Evolutionary conservation across 2,888 invertebrate genomes (phyloP).

Genomic region (Omphaloscelis lunosa): DNA sequence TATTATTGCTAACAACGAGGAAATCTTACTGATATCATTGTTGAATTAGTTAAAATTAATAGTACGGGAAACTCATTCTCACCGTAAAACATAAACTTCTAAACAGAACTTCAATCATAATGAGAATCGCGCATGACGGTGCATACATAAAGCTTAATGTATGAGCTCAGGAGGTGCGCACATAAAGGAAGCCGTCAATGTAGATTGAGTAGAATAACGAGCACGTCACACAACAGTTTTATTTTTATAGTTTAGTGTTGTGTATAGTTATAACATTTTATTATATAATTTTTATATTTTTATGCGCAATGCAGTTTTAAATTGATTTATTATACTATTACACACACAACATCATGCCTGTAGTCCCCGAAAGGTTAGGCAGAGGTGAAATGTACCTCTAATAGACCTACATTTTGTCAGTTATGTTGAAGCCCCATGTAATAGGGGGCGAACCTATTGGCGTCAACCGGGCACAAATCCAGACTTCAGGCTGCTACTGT

Average conservation of each 20-base stretch:
- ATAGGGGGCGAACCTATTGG: not conserved
- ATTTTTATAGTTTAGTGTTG: slow-evolving; percentile 22
- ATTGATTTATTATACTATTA: not conserved
- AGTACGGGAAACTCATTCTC: not conserved
- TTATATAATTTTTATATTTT: not conserved
- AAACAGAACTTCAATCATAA: not conserved
- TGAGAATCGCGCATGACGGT: not conserved
- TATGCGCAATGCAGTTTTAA: not conserved
- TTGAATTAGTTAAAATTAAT: not conserved
- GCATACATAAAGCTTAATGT: slow-evolving; percentile 19
- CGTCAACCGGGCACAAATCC: not conserved
- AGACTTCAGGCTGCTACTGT: not conserved
- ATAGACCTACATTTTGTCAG: not conserved
- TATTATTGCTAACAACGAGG: not conserved
- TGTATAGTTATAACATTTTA: slow-evolving; percentile 8
- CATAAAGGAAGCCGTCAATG: slow-evolving; percentile 32
- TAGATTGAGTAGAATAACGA: slow-evolving; percentile 27
- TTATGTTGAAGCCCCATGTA: not conserved
- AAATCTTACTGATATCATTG: not conserved
- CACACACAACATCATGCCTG: not conserved
- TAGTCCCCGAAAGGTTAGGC: too few relatives aligned
- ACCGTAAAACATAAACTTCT: not conserved
- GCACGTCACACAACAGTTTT: not conserved
- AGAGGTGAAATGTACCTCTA: not conserved
- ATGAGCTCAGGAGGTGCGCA: slow-evolving; percentile 6